Percentiles rank a stretch among this genome's conserved stretches.
phyloP scores from a whole-genome alignment of 1,140 invertebrate species.

The Lordiphosa mommai region DNA sequence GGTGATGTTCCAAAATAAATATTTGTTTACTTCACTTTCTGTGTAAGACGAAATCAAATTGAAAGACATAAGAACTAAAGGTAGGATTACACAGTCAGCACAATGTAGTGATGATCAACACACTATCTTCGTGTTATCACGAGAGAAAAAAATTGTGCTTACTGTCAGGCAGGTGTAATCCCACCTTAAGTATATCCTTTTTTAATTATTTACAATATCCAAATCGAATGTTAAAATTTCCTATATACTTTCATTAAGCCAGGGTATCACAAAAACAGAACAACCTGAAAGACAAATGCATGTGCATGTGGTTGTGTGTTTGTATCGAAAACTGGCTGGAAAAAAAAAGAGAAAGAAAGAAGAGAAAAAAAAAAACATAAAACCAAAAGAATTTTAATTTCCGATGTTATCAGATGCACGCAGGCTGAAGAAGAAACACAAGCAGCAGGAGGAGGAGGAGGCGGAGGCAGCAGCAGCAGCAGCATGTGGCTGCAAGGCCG shows the following conservation, averaged over 20 bases:
- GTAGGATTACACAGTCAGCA: too few relatives aligned
- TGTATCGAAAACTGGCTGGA: conserved; percentile 27
- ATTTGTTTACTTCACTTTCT: too few relatives aligned
- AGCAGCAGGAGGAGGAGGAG: conserved; percentile 18
- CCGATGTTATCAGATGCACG: conserved; percentile 78
- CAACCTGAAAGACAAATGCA: conserved; percentile 28
- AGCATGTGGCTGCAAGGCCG: conserved; percentile 24
- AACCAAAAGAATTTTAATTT: conserved; percentile 79
- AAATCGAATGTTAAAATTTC: background rate
- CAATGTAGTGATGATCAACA: too few relatives aligned
- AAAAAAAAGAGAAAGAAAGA: conserved; percentile 14
- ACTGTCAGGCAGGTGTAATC: too few relatives aligned
- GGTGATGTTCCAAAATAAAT: too few relatives aligned
- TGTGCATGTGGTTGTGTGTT: conserved; percentile 14
- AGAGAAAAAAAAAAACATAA: conserved; percentile 58
- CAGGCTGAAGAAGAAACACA: conserved; percentile 37
- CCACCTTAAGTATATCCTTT: too few relatives aligned
- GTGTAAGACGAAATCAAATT: too few relatives aligned
- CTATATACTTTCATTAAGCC: background rate
- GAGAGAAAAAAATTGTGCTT: too few relatives aligned
- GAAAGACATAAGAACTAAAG: too few relatives aligned
- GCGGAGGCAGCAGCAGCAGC: conserved; percentile 9
- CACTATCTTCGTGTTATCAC: too few relatives aligned
- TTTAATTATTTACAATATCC: too few relatives aligned
- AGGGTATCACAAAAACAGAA: conserved; percentile 36